Percentiles rank a stretch among this genome's conserved stretches.
phyloP scores from a whole-genome alignment of 2,797 vertebrate species.

The Florisuga fusca region DNA sequence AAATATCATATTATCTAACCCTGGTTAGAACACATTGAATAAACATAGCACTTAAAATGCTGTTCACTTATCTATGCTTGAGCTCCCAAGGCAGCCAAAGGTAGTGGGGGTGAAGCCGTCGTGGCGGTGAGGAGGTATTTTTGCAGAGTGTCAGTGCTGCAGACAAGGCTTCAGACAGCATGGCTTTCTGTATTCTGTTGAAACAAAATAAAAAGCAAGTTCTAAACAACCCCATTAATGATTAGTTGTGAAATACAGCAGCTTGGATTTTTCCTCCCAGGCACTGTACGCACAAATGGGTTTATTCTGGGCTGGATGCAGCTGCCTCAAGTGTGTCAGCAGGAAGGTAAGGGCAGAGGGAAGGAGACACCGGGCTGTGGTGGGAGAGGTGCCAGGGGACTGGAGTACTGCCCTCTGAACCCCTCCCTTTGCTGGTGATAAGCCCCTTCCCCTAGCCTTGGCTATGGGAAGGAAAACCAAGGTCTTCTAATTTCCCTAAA shows the following conservation, averaged over 20 bases:
- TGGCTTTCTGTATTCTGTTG: conserved; percentile 29
- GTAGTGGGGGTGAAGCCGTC: not conserved
- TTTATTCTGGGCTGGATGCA: not conserved
- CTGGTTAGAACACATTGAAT: not conserved
- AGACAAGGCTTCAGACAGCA: not conserved
- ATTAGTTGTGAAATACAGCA: conserved; percentile 2
- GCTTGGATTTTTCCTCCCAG: conserved; percentile 12
- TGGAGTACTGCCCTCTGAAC: not conserved
- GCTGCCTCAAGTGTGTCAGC: not conserved
- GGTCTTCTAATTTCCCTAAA: not conserved
- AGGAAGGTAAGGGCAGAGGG: not conserved
- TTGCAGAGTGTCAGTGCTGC: not conserved
- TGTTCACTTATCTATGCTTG: not conserved
- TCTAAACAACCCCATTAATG: conserved; percentile 21
- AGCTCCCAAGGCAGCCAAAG: not conserved
- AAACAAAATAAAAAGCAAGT: conserved; percentile 9
- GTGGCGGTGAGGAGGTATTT: not conserved
- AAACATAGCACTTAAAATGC: conserved; percentile 10
- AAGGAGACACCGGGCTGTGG: rapidly evolving
- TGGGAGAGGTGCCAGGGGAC: not conserved
- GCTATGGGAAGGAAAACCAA: not conserved
- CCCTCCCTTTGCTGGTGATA: not conserved
- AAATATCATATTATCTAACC: not conserved
- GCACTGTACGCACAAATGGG: not conserved
- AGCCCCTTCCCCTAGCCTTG: not conserved